A percentile compares a stretch with the other conserved stretches of the same genome.
phyloP scores from a whole-genome alignment of 1,140 invertebrate species.

The Bombyx mori region ASM3026992v2 NC_085110.1:16156501-16157000 shows the following conservation, averaged over 20 bases:
- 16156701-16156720: too few relatives aligned
- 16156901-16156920: background rate
- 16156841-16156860: conserved; percentile 59
- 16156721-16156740: too few relatives aligned
- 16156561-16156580: too few relatives aligned
- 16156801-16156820: conserved; percentile 49
- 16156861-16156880: conserved; percentile 64
- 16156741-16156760: background rate
- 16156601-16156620: too few relatives aligned
- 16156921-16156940: background rate
- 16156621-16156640: too few relatives aligned
- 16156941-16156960: conserved; percentile 10
- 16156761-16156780: conserved; percentile 57
- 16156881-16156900: conserved; percentile 29
- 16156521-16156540: too few relatives aligned
- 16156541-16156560: too few relatives aligned
- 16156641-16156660: too few relatives aligned
- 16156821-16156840: conserved; percentile 49
- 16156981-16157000: conserved; percentile 84
- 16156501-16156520: too few relatives aligned
- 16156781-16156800: conserved; percentile 34
- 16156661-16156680: too few relatives aligned
- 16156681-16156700: too few relatives aligned
- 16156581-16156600: too few relatives aligned
- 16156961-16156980: conserved; percentile 83